Percentiles rank a stretch among this genome's conserved stretches.
Conservation (phyloP, 2,888 invertebrate species). For the Caradrina clavipalpis region DNA sequence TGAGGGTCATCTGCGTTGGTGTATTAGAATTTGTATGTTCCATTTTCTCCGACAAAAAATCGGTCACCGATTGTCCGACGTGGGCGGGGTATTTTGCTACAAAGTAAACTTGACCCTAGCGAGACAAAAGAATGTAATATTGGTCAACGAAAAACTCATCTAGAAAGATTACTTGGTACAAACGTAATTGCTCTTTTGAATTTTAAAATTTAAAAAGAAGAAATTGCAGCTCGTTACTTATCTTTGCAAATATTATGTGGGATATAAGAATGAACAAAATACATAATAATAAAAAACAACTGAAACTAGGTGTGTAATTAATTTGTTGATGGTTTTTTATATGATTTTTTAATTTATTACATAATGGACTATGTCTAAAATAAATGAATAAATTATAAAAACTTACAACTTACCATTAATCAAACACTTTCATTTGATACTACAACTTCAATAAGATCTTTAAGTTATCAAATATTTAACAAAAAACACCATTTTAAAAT, state of each 20-base stretch:
- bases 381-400: no score
- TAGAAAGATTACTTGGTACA: conserved; percentile 5
- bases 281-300: no score
- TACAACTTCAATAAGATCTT: not conserved
- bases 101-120: conserved; percentile 19
- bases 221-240: not conserved
- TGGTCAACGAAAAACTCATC: conserved; percentile 21
- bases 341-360: no score
- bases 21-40: no score
- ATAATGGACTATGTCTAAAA: no score
- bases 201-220: conserved; percentile 13
- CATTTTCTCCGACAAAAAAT: no score
- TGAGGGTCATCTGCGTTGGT: no score
- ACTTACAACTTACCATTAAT: not conserved
- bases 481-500: not conserved
- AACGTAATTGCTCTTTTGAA: conserved; percentile 24
- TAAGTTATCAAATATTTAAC: not conserved
- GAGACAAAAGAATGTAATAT: conserved; percentile 21
- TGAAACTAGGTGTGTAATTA: no score
- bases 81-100: conserved; percentile 1
- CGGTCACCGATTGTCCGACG: no score
- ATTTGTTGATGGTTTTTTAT: no score
- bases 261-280: no score
- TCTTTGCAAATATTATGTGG: no score
- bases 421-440: not conserved